Evolutionary conservation across 2,797 vertebrate genomes (phyloP), one percentile per base, ranked within the genome.

Genomic region (Nyctibius grandis): DNA sequence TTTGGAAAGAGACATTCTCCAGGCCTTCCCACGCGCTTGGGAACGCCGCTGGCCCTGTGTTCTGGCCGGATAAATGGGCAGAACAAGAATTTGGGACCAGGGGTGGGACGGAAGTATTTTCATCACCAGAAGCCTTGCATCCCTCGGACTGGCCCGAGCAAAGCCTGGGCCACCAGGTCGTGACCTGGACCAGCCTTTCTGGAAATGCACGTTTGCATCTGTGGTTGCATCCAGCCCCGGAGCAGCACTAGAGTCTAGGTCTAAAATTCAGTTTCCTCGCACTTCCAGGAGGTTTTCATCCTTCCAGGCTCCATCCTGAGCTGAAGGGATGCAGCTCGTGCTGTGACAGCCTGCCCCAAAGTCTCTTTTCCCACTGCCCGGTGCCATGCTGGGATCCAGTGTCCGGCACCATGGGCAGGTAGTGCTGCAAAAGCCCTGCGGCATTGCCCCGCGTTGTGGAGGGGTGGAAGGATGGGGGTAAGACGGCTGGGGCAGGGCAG

Each of bases 1-100:
- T 73, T 79, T 73, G 91, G 63, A 82, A 69, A 38, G 40, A 85
- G 77, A 95, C 59, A 6, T 87, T 93, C 40, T 94, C 91, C 95
- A 96, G 94, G 53, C 88, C 56, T 91, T 91, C 59, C 86, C 38
- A 0, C 6, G 9, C 7, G 65, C 63, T 59, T 72, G 77, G 83
- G 91, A 93, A 82, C 0, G 4, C 79, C 47, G 60, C 80, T 74
- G 86, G 68, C 45, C 33, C 56, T 15, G 45, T 14, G 19, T 23
- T 6, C 64, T 4, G 19, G 76, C 56, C 82, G n/a, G 79, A 86
- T 34, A 31, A 60, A 85, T 1, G 34, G 42, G 21, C 33, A 77
- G 61, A 25, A 56, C 11, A 9, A 48, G 54, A 61, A 38, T 61
- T 33, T 69, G 74, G 70, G 63, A 28, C 9, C 21, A 13, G 76